Evolutionary conservation across 2,888 invertebrate genomes (phyloP).

Genomic region (Salpingus planirostris): DNA sequence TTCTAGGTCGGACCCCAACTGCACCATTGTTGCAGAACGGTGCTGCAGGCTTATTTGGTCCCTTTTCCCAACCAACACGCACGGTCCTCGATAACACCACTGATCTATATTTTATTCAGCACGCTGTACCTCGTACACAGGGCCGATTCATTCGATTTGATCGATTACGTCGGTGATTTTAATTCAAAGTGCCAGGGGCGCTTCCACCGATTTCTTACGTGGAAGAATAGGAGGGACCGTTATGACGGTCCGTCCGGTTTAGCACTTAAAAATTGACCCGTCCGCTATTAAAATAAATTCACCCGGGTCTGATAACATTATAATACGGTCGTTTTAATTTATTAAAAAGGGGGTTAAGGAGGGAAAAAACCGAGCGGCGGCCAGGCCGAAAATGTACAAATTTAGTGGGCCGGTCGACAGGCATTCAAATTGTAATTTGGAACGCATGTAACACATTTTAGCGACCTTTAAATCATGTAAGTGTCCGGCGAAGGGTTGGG

Average conservation of each 20-base stretch:
- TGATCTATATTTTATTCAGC: conserved; percentile 18
- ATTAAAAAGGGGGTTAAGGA: too few species aligned
- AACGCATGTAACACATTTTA: conserved; percentile 36
- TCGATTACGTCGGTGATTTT: too few species aligned
- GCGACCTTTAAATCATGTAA: conserved; percentile 33
- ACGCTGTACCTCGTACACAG: too few species aligned
- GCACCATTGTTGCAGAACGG: conserved; percentile 11
- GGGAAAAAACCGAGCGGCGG: conserved; percentile 5
- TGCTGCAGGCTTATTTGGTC: conserved; percentile 6
- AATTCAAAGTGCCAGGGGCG: too few species aligned
- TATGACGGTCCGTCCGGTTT: too few species aligned
- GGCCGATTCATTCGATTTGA: too few species aligned
- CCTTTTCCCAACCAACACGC: conserved; percentile 4
- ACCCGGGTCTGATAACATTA: too few species aligned
- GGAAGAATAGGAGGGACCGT: too few species aligned
- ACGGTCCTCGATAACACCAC: conserved; percentile 8
- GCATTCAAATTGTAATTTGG: conserved; percentile 32
- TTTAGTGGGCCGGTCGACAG: conserved; percentile 31
- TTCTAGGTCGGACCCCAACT: conserved; percentile 20
- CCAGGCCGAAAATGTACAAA: conserved; percentile 28
- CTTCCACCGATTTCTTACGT: too few species aligned
- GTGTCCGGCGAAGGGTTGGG: conserved; percentile 25
- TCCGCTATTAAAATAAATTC: conserved; percentile 33
- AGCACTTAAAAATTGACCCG: conserved; percentile 22
- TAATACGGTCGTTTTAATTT: conserved; percentile 35